phyloP scores from a whole-genome alignment of 2,113 vertebrate genomes.

The Otolemur garnettii region DNA sequence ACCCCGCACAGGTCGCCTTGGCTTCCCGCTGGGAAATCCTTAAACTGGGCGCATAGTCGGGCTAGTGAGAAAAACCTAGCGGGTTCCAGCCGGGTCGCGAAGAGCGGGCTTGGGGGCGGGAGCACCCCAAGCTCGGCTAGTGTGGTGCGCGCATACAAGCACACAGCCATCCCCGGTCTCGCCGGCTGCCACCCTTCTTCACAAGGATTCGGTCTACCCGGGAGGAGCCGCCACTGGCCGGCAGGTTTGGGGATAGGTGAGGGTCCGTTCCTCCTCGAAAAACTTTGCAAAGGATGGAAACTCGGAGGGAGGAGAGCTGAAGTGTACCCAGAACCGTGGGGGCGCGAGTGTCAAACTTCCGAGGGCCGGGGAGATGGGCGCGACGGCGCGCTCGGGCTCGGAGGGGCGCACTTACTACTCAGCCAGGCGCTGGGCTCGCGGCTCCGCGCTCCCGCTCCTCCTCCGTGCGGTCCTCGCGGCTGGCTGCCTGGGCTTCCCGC shows the following conservation, averaged over 20 bases:
- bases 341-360: slow-evolving; percentile 48
- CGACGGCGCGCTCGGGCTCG: not conserved
- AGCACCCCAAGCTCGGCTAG: not conserved
- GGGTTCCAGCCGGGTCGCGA: not conserved
- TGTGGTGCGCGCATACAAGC: not conserved
- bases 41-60: not conserved
- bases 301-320: slow-evolving; percentile 14
- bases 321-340: slow-evolving; percentile 33
- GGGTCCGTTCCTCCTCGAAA: slow-evolving; percentile 42
- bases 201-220: not conserved
- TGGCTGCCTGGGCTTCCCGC: slow-evolving; percentile 64
- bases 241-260: not conserved
- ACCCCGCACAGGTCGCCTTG: not conserved
- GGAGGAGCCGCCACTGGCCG: not conserved
- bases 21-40: slow-evolving; percentile 62
- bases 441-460: slow-evolving; percentile 64
- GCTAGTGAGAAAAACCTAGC: slow-evolving; percentile 19
- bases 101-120: not conserved
- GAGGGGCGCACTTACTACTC: slow-evolving; percentile 73
- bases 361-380: not conserved
- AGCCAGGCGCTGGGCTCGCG: slow-evolving; percentile 64
- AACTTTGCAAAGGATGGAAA: slow-evolving; percentile 77
- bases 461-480: slow-evolving; percentile 53
- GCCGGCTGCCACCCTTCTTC: slow-evolving; percentile 11
- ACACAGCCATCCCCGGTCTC: not conserved